A percentile compares a stretch with the other conserved stretches of the same genome.
Conservation (phyloP, 1,140 invertebrate genomes). For the Drosophila nannoptera region DNA sequence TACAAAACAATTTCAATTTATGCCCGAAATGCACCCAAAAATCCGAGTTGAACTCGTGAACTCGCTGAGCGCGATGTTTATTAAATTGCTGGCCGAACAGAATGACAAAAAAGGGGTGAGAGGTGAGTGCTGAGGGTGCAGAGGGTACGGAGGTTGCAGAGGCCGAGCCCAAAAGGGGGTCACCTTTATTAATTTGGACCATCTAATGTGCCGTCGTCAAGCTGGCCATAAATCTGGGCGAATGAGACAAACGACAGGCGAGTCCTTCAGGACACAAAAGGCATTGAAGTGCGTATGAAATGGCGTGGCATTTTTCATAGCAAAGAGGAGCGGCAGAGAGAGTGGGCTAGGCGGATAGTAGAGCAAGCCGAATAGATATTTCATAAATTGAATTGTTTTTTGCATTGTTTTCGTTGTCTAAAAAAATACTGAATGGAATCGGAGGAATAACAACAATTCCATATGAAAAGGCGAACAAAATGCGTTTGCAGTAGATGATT, state of each 20-base stretch:
- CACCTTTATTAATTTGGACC: slow-evolving; percentile 65
- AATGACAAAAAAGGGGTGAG: slow-evolving; percentile 51
- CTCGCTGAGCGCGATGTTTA: slow-evolving; percentile 55
- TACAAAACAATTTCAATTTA: slow-evolving; percentile 68
- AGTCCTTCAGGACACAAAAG: slow-evolving; percentile 17
- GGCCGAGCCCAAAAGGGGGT: slow-evolving; percentile 1
- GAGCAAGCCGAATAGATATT: slow-evolving; percentile 47
- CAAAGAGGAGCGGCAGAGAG: slow-evolving; percentile 7
- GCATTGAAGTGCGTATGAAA: slow-evolving; percentile 56
- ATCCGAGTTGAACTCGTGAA: slow-evolving; percentile 50
- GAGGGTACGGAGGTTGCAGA: not conserved
- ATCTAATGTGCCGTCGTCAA: slow-evolving; percentile 52
- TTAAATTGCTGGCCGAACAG: slow-evolving; percentile 61
- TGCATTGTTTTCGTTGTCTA: slow-evolving; percentile 42
- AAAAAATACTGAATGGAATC: not conserved
- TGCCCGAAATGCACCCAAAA: slow-evolving; percentile 64
- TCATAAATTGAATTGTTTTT: slow-evolving; percentile 69
- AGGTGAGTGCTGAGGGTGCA: slow-evolving; percentile 4
- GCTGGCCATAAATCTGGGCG: slow-evolving; percentile 64
- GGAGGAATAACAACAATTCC: slow-evolving; percentile 28
- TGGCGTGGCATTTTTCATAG: slow-evolving; percentile 50
- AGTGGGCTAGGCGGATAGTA: not conserved
- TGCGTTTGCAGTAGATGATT: slow-evolving; percentile 37
- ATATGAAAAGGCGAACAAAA: slow-evolving; percentile 31
- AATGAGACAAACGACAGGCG: slow-evolving; percentile 30